Evolutionary conservation across 2,797 vertebrate species (phyloP).

Genomic region (Molossus molossus): DNA sequence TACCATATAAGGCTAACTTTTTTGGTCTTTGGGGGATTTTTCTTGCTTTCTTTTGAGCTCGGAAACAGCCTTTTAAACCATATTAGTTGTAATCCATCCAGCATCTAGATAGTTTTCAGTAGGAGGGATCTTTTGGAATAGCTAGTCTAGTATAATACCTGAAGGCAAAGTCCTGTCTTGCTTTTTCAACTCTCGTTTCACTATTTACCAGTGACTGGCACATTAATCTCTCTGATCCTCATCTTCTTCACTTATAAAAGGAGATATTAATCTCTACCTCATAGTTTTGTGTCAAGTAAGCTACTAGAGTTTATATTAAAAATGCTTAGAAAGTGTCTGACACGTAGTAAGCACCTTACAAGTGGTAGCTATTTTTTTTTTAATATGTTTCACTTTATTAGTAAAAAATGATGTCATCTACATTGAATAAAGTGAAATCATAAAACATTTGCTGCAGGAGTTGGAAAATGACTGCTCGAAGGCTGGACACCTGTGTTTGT

Average conservation of each 20-base stretch:
- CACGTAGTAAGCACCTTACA: not conserved
- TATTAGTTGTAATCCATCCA: not conserved
- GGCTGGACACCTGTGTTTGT: conserved; percentile 18
- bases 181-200: not conserved
- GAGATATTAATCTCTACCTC: not conserved
- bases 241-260: conserved; percentile 1
- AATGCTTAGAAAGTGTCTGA: not conserved
- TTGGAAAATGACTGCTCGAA: not conserved
- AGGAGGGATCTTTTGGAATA: not conserved
- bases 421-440: conserved; percentile 5
- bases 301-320: not conserved
- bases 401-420: not conserved
- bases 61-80: not conserved
- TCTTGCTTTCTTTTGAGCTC: not conserved
- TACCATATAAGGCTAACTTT: not conserved
- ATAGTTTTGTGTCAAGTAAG: not conserved
- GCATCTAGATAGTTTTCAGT: not conserved
- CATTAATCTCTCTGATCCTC: not conserved
- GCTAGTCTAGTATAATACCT: not conserved
- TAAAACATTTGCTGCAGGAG: not conserved
- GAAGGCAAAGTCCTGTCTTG: not conserved
- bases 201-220: not conserved
- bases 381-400: not conserved
- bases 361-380: not conserved
- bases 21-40: not conserved